Evolutionary conservation across 2,113 vertebrate genomes (phyloP).

Genomic region (Vombatus ursinus): DNA sequence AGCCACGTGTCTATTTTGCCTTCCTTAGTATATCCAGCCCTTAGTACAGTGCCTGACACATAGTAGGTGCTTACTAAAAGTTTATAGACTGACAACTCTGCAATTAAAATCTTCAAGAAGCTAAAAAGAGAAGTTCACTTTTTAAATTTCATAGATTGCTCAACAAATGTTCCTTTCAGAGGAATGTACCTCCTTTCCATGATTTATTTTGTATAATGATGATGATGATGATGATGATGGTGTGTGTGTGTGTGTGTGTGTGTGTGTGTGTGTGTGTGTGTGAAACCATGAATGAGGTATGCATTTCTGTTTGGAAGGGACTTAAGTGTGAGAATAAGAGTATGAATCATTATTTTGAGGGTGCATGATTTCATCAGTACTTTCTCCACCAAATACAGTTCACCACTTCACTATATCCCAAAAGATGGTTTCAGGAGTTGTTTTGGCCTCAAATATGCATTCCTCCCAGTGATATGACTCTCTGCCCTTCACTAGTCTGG

Average conservation of each 20-base stretch:
- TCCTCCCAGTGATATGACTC: background rate
- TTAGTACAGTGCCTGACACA: background rate
- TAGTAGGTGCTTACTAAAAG: background rate
- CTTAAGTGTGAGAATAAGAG: background rate
- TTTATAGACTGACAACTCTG: background rate
- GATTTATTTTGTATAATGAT: background rate
- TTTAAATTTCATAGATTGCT: background rate
- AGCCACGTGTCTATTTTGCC: background rate
- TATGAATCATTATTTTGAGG: background rate
- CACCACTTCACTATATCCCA: background rate
- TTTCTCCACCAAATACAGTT: background rate
- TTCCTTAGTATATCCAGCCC: background rate
- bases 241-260: background rate
- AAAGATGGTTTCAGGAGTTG: background rate
- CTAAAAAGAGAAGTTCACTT: background rate
- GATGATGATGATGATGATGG: too few relatives aligned
- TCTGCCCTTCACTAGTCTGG: background rate
- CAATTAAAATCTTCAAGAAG: background rate
- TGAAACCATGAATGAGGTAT: background rate
- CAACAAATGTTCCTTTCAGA: background rate
- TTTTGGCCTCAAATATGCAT: background rate
- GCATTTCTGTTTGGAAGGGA: background rate
- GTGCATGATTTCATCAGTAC: background rate
- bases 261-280: background rate
- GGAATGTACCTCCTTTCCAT: background rate